Base-by-base conservation (phyloP, 2,113 vertebrate genomes). In the Lycocorax pyrrhopterus region DNA sequence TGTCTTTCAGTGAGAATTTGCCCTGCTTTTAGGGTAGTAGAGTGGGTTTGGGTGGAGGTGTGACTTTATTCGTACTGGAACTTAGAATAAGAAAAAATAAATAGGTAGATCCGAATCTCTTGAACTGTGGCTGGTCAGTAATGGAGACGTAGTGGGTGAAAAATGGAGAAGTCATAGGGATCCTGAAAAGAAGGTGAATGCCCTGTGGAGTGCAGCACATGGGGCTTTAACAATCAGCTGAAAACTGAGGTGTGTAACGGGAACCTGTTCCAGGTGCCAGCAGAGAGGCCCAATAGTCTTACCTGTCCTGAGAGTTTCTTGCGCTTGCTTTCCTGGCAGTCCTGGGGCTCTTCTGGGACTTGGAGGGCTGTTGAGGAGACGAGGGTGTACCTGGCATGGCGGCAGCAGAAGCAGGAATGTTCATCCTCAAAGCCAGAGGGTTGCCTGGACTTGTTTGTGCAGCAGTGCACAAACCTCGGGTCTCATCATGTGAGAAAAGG, bases 331-430 rank as follows among this genome's bases (percentile, higher is more conserved):
- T 92, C 22, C 56, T 74, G 16, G 17, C 16, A 3, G 12, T 69
- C 22, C 58, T 47, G 37, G 51, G 52, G 14, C 2, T 64, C 29
- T 21, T 52, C 9, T 68, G 2, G 1, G 60, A 1, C 47, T 39
- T 49, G 39, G 19, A 17, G 0, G 0, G 5, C n/a, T 66, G 15
- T 13, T 41, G 43, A 7, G 33, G 59, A 55, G 35, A 7, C 12
- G 7, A 46, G 41, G 17, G 10, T n/a, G 13, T 25, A 2, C 41
- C 58, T 51, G 82, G 63, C 29, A 4, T 8, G 18, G 39, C 13
- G 25, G 44, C 41, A 35, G 8, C 21, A 66, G 84, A 1, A 68
- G 20, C 62, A 39, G 46, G 29, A 80, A 43, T 1, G 2, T 16
- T 82, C 51, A 4, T 66, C n/a, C 37, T 73, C 22, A 6, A 1